A percentile compares a stretch with the other conserved stretches of the same genome.
These are phyloP conservation scores for Condylostylus longicornis DNA, from an alignment of 1,140 invertebrate genomes.

Conservation along the genomic window DNA sequence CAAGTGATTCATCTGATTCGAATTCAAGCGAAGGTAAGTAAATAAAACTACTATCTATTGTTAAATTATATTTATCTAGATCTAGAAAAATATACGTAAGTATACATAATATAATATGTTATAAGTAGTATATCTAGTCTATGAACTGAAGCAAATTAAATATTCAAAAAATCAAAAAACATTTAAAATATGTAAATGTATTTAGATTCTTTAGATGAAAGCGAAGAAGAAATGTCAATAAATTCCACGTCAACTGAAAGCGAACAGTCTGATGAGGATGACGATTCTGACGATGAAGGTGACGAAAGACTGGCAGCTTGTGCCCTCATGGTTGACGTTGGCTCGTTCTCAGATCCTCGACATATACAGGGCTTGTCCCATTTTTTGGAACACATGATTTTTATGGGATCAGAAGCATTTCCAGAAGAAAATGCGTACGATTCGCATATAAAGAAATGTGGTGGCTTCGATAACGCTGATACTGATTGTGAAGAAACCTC, in stretches of 20 bases:
- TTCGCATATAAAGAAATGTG: conserved; percentile 60
- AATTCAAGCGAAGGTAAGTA: too few relatives aligned
- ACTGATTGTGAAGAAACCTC: conserved; percentile 73
- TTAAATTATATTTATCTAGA: too few relatives aligned
- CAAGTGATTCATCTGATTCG: conserved; percentile 17
- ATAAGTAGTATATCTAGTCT: too few relatives aligned
- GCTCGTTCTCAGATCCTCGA: conserved; percentile 49
- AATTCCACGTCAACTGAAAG: conserved; percentile 24
- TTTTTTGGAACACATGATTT: conserved; percentile 93
- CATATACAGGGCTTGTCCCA: conserved; percentile 79
- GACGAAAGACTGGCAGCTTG: conserved; percentile 48
- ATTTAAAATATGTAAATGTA: background rate
- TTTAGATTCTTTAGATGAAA: conserved; percentile 9
- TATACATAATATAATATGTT: too few relatives aligned
- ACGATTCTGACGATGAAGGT: conserved; percentile 23
- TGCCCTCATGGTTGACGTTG: conserved; percentile 51
- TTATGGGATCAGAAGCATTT: conserved; percentile 81
- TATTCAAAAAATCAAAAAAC: conserved; percentile 8
- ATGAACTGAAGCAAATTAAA: conserved; percentile 8
- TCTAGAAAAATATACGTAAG: too few relatives aligned
- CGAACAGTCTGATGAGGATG: conserved; percentile 30
- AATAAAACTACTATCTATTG: too few relatives aligned
- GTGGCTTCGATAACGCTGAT: conserved; percentile 66
- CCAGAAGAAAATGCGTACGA: conserved; percentile 77
- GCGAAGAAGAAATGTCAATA: conserved; percentile 9